Evolutionary conservation across 2,888 invertebrate species (phyloP).

Genomic region (Cephonodes hylas): DNA sequence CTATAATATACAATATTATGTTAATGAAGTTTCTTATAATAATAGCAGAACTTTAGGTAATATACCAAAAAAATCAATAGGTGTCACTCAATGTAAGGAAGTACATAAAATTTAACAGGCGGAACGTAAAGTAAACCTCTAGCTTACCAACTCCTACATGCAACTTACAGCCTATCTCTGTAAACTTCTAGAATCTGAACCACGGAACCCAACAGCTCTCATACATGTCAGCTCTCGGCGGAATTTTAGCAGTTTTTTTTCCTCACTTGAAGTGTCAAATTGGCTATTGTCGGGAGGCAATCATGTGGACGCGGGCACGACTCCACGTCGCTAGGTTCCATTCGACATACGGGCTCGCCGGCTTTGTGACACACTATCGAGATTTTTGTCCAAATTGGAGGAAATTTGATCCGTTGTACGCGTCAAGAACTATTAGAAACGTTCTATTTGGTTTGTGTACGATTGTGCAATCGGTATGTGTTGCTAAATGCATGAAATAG

Average conservation of each 20-base stretch:
- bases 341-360: not conserved
- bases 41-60: too few relatives aligned
- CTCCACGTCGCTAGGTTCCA: not conserved
- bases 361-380: not conserved
- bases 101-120: too few relatives aligned
- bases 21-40: too few relatives aligned
- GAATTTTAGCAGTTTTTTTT: conserved; percentile 43
- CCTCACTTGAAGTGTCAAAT: conserved; percentile 71
- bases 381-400: not conserved
- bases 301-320: conserved; percentile 41
- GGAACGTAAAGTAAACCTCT: too few relatives aligned
- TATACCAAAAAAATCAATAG: too few relatives aligned
- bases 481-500: too few relatives aligned
- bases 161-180: too few relatives aligned
- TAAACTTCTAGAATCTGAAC: not conserved
- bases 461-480: too few relatives aligned
- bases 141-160: too few relatives aligned
- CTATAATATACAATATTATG: too few relatives aligned
- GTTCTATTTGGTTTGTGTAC: not conserved
- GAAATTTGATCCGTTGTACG: not conserved
- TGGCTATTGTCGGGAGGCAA: conserved; percentile 67
- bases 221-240: not conserved
- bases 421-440: not conserved
- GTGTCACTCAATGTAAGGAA: too few relatives aligned
- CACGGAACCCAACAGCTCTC: not conserved